Base-by-base conservation (phyloP, 1,140 invertebrate genomes). In the Drosophila obscura region DNA sequence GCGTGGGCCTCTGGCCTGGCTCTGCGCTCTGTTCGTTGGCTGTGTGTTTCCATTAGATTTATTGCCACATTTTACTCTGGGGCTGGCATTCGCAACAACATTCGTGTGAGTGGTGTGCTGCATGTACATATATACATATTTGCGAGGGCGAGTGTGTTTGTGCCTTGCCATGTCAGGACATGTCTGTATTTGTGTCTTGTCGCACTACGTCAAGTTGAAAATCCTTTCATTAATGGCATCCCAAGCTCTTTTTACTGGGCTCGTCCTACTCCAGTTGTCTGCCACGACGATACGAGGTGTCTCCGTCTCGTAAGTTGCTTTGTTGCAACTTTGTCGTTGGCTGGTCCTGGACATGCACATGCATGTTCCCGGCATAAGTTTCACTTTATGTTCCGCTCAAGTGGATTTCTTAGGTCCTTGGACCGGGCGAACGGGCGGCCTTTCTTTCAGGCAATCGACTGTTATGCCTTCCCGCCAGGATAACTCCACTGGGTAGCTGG, bases 11-110 rank as follows among this genome's bases (percentile, higher is more conserved):
- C 65, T 73, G 50, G 58, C 45, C 57, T 46, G 31, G 57, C 59
- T 51, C 48, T 55, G 45, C 31, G 49, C 26, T 46, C 56, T 28
- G 55, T 67, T 75, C 55, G 62, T 66, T 67, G 58, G 52, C 64
- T 77, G 39, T 64, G 72, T 79, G 72, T 78, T 87, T 81, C 69
- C 88, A 87, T 90, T 88, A 90, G 82, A 87, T 90, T 90, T 90
- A 90, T 90, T 90, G 82, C 83, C 80, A 75, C 77, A 85, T 90
- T 83, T 90, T 87, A 80, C 82, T 83, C 80, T 31, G 58, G 76
- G 63, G 63, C 73, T 90, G 71, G 61, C 72, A 82, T 90, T 90
- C 68, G 63, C 63, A 79, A 55, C 67, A 64, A 64, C 65, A 65
- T 80, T 80, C 69, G 60, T 77, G 64, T 72, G 69, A 53, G 48